These are phyloP conservation scores for Halesus radiatus DNA, from an alignment of 1,140 invertebrate species.

Conservation along the genomic window DNA sequence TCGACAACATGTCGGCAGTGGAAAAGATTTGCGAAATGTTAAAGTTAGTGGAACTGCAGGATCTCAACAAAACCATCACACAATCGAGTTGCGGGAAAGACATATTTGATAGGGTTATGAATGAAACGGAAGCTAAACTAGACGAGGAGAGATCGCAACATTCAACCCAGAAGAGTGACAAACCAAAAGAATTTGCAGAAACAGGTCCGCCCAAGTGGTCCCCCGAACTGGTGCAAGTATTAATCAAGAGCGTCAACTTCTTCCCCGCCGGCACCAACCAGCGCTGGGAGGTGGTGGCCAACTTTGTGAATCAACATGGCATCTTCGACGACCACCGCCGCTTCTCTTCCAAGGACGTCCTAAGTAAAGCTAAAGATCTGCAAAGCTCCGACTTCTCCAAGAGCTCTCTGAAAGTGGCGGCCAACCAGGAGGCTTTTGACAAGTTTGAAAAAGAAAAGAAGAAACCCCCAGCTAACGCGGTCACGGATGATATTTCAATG, in stretches of 20 bases:
- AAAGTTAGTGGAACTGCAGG: slow-evolving; percentile 79
- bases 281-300: slow-evolving; percentile 96
- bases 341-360: slow-evolving; percentile 89
- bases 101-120: slow-evolving; percentile 78
- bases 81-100: slow-evolving; percentile 70
- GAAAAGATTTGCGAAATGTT: slow-evolving; percentile 92
- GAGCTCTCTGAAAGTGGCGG: slow-evolving; percentile 85
- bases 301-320: slow-evolving; percentile 95
- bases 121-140: slow-evolving; percentile 80
- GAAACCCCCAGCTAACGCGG: slow-evolving; percentile 70
- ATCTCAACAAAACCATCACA: slow-evolving; percentile 81
- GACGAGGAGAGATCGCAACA: slow-evolving; percentile 81
- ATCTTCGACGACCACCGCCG: slow-evolving; percentile 68
- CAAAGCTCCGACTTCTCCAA: slow-evolving; percentile 92
- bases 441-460: slow-evolving; percentile 92
- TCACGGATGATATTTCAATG: slow-evolving; percentile 74
- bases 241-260: slow-evolving; percentile 96
- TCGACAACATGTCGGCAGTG: slow-evolving; percentile 89
- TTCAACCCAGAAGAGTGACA: slow-evolving; percentile 70
- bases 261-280: slow-evolving; percentile 97
- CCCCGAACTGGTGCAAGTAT: slow-evolving; percentile 84
- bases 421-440: slow-evolving; percentile 92
- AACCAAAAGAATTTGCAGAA: slow-evolving; percentile 65
- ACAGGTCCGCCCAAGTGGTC: slow-evolving; percentile 78
- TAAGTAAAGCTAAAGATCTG: slow-evolving; percentile 94